Conservation (phyloP, 2,888 invertebrate genomes). For the Drosophila macrospina region DNA sequence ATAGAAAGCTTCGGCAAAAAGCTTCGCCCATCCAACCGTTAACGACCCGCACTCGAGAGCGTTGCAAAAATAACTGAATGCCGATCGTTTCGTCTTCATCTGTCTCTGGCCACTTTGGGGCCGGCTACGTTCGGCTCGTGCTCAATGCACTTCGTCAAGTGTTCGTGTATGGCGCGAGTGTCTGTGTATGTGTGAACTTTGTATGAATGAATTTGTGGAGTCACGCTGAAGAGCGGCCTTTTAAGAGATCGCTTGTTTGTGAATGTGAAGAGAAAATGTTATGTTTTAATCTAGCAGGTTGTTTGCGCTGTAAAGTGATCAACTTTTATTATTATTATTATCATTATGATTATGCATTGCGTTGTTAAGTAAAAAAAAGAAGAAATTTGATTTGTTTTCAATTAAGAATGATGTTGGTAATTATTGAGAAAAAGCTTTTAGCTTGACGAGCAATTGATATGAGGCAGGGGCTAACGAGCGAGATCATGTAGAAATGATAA, state of each 20-base stretch:
- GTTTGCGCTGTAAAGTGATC: slow-evolving; percentile 45
- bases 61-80: slow-evolving; percentile 74
- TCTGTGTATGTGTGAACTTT: slow-evolving; percentile 18
- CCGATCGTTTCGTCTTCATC: slow-evolving; percentile 35
- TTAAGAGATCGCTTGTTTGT: slow-evolving; percentile 33
- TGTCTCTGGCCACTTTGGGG: slow-evolving; percentile 35
- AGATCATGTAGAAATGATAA: too few species aligned
- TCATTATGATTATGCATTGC: slow-evolving; percentile 28
- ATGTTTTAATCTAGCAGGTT: slow-evolving; percentile 50
- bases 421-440: slow-evolving; percentile 20
- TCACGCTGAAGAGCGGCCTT: slow-evolving; percentile 35
- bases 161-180: slow-evolving; percentile 11
- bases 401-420: slow-evolving; percentile 22
- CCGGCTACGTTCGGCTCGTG: slow-evolving; percentile 38
- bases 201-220: slow-evolving; percentile 69
- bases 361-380: slow-evolving; percentile 1
- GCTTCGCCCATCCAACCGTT: slow-evolving; percentile 53
- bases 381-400: slow-evolving; percentile 33
- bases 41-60: slow-evolving; percentile 74
- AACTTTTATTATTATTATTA: slow-evolving; percentile 40
- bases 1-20: slow-evolving; percentile 39
- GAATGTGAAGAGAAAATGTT: slow-evolving; percentile 34
- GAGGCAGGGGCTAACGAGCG: too few species aligned
- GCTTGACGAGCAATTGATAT: neutral
- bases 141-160: slow-evolving; percentile 43